Evolutionary conservation across 2,888 invertebrate genomes (phyloP), one percentile per base, ranked within the genome.

Genomic region (Eupithecia centaureata): DNA sequence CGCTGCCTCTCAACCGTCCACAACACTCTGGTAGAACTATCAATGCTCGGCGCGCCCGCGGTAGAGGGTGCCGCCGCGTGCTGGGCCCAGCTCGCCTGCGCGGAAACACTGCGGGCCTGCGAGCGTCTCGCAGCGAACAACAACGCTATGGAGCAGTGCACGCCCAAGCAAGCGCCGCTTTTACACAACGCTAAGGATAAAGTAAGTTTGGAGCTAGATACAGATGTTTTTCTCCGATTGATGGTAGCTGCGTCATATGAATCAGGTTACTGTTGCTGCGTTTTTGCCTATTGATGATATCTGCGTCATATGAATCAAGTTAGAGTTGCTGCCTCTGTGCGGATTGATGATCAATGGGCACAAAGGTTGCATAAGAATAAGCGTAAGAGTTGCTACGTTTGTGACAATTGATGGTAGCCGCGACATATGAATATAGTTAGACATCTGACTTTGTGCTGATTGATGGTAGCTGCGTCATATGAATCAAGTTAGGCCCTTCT

Each of bases 21-120:
- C 88, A 97, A 97, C 74, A 97, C 97, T 54, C 92, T 98, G 51
- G 95, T 97, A 63, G 99, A 99, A 89, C 88, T 99, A 61, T 94
- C 95, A 30, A 94, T 98, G 47, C 92, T 99, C 25, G 97, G 97
- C 82, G 95, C 98, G 28, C 94, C 94, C 60, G 94, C 96, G 64
- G 96, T 97, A 32, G 95, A 95, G 25, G 99, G 99, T 42, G 97
- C 98, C 0, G 94, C 97, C 1, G 95, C 97, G 35, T 98, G 98
- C 84, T 99, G 99, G 99, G 96, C 98, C 67, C 98, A 98, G 82
- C 94, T 99, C 0, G 98, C 98, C 69, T 97, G 97, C 70, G 94
- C 98, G 68, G 98, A 99, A 89, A 97, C 98, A 1, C 89, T 99
- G 63, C 95, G 97, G 61, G 96, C 96, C 1, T 98, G 98, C 85